Base-by-base conservation (phyloP, 2,888 invertebrate genomes). In the Eupithecia subfuscata region DNA sequence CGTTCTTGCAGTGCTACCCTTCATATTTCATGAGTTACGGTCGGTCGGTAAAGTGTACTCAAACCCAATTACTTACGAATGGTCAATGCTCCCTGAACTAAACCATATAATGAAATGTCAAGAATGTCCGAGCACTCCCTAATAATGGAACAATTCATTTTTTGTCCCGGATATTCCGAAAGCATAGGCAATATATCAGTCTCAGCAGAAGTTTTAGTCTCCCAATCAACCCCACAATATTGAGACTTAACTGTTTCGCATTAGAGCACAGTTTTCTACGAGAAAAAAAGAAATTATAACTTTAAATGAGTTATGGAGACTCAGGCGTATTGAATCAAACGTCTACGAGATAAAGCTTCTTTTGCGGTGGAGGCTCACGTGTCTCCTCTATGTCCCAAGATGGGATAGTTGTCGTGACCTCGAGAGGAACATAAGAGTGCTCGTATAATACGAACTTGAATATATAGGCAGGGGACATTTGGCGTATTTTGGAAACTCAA, bases 81-180 rank as follows among this genome's bases (percentile, higher is more conserved):
- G 78, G 72, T 78, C 75, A 78, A 79, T 70, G 48, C 34, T 71
- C 65, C 75, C 73, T 81, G 82, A 84, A 86, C 84, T 84, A 84
- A 87, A 81, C 83, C 84, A 83, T 85, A 86, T 86, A 85, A 86
- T 86, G 84, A 82, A 86, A 82, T 80, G 81, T 87, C 84, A 84
- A 87, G 88, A 87, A 87, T 87, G 85, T 85, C 84, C 80, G 37
- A 74, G 79, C 79, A 74, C 79, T 79, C 84, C 81, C 82, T 84
- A 87, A 89, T 90, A 88, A 86, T 85, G 76, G 81, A 84, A 85
- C 85, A 88, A 90, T 91, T 85, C 87, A 86, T 89, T 89, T 89
- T 90, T 88, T 75, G 56, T 84, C 82, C 87, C 86, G 80, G 82
- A 85, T 69, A 30, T 25, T 52, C 63, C 56, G 18, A 76, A 63